Conservation (phyloP, 2,113 vertebrate species). For the Oreochromis niloticus region DNA sequence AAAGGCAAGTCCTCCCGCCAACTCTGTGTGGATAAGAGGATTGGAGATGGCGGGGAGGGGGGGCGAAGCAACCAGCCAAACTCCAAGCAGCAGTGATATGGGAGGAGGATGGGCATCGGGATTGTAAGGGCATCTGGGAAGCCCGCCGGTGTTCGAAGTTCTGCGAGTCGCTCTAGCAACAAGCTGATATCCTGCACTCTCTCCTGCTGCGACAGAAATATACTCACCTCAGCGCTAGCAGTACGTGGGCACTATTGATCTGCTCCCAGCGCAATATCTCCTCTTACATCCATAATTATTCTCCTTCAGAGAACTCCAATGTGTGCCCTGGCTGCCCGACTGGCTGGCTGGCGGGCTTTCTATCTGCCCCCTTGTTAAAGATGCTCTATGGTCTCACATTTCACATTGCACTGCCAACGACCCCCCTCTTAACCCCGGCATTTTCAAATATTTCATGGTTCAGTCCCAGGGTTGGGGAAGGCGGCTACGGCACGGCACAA, state of each 20-base stretch:
- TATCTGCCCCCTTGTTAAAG: conserved; percentile 55
- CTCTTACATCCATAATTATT: conserved; percentile 67
- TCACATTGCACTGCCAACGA: conserved; percentile 50
- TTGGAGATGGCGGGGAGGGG: conserved; percentile 9
- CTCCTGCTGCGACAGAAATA: conserved; percentile 60
- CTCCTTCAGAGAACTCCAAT: conserved; percentile 49
- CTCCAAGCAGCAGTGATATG: conserved; percentile 41
- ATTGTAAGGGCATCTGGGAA: conserved; percentile 54
- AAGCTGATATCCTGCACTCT: conserved; percentile 55
- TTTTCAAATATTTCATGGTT: conserved; percentile 70
- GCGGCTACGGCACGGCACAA: conserved; percentile 47
- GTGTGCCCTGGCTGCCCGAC: conserved; percentile 20
- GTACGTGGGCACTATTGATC: conserved; percentile 64
- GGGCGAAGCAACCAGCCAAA: conserved; percentile 14
- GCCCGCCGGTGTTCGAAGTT: conserved; percentile 43
- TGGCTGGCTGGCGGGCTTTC: conserved; percentile 17
- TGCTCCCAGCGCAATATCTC: conserved; percentile 61
- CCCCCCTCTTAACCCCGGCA: conserved; percentile 59
- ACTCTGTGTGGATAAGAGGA: conserved; percentile 59
- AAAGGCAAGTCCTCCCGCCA: conserved; percentile 54
- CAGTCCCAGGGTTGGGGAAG: conserved; percentile 60
- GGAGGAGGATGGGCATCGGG: conserved; percentile 8
- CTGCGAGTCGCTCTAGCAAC: conserved; percentile 41
- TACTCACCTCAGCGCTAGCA: conserved; percentile 45
- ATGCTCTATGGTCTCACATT: conserved; percentile 60